Evolutionary conservation across 2,113 vertebrate species (phyloP).

Genomic region (Antechinus flavipes): DNA sequence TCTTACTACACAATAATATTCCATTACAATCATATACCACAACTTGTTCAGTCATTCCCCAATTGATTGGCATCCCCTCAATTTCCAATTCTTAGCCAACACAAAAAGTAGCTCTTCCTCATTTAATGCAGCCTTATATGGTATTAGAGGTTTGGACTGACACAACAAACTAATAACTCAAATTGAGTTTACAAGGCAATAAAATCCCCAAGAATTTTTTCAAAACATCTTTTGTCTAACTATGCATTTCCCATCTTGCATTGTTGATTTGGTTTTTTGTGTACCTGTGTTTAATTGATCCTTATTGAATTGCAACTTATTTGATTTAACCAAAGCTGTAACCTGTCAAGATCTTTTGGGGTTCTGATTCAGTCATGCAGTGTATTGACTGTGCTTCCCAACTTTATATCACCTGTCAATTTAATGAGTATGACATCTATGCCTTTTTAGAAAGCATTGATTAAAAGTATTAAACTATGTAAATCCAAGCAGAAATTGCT

Average conservation of each 20-base stretch:
- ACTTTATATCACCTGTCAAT: background rate
- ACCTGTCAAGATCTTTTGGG: background rate
- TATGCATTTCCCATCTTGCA: background rate
- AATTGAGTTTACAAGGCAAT: background rate
- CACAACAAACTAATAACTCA: background rate
- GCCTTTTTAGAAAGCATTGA: background rate
- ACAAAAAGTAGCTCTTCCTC: no score
- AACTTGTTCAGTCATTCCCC: no score
- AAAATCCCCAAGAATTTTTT: background rate
- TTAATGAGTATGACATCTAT: background rate
- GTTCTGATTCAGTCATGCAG: background rate
- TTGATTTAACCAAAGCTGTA: background rate
- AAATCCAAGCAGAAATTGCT: background rate
- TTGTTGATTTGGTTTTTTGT: background rate
- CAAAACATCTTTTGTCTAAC: background rate
- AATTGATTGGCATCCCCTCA: no score
- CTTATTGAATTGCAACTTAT: background rate
- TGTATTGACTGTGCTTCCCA: background rate
- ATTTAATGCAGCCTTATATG: background rate
- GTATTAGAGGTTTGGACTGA: background rate
- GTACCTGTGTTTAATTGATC: background rate
- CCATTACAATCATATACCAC: no score
- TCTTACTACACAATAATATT: no score
- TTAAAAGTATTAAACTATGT: background rate
- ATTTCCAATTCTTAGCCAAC: no score